Evolutionary conservation across 2,888 invertebrate genomes (phyloP), one percentile per base, ranked within the genome.

Genomic region (Gibbula magus): DNA sequence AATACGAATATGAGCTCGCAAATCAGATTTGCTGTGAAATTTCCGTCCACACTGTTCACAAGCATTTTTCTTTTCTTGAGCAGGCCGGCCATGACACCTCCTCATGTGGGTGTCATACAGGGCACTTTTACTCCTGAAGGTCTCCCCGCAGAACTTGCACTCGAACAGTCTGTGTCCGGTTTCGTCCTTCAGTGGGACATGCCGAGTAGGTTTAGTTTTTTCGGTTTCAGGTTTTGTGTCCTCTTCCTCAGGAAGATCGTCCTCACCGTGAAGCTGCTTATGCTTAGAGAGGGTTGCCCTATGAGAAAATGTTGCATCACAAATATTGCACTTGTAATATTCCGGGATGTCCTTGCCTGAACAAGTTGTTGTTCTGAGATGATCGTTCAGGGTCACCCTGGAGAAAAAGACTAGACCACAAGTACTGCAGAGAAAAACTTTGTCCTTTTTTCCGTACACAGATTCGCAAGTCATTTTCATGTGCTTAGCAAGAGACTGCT

Each of bases 121-220:
- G 4, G 70, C 70, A 39, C 70, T 70, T 20, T 70, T 70, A 20
- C 70, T 70, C 35, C 70, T 53, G 54, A 78, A 78, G 0, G 73
- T 73, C 25, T 78, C 73, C n/a, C 32, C 35, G 16, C 78, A 78
- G 18, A 39, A 51, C n/a, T 74, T 74, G 45, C 78, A 78, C n/a
- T 35, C 52, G 35, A 35, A 78, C 45, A 70, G 53, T 39, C 74
- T 70, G 39, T 74, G 51, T 29, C 74, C 56, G 20, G 16, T 18
- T 35, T 70, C 70, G 20, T 70, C 70, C 35, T n/a, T 20, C 20
- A 35, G 25, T 20, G 35, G 35, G 18, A n/a, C 20, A n/a, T 20
- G 25, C 39, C 35, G 29, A 10, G 70, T 4, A 32, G 32, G 18
- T 7, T 13, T 8, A 25, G 25, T 29, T 13, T 61, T 61, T 25